Conservation (phyloP, 2,888 invertebrate genomes). For the Dicyrtomina minuta region DNA sequence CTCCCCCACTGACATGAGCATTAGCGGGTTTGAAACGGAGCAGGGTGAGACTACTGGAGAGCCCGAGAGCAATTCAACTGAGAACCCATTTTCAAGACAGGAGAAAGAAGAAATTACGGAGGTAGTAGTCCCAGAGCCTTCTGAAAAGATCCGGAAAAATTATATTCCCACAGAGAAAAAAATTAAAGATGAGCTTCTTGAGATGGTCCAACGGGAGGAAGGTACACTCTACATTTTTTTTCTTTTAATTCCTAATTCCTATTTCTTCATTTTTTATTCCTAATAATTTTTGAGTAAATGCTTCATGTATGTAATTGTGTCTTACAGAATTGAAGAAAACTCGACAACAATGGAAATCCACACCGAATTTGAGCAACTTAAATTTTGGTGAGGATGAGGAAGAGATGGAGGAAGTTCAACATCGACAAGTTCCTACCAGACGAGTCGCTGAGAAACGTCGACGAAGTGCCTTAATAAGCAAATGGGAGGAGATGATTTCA, state of each 20-base stretch:
- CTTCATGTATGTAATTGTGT: too few species aligned
- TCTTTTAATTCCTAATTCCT: background rate
- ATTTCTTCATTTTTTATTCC: conserved; percentile 5
- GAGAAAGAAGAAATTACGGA: background rate
- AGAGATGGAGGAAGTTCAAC: conserved; percentile 8
- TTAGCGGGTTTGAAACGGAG: too few species aligned
- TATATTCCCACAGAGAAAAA: conserved; percentile 33
- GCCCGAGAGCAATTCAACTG: too few species aligned
- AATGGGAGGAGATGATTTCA: conserved; percentile 42
- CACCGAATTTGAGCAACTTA: conserved; percentile 28
- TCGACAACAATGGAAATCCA: conserved; percentile 32
- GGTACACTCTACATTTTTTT: conserved; percentile 7
- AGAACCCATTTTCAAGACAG: too few species aligned
- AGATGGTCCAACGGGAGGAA: conserved; percentile 38
- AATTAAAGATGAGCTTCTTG: conserved; percentile 34
- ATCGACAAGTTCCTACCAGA: conserved; percentile 2
- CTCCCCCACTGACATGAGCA: background rate
- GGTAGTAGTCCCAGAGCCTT: conserved; percentile 14
- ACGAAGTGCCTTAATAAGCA: conserved; percentile 34
- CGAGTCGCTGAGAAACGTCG: conserved; percentile 22
- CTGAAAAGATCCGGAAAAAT: conserved; percentile 28
- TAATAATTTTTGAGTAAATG: background rate
- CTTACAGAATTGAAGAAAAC: conserved; percentile 30
- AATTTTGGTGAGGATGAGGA: conserved; percentile 22
- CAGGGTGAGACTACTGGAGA: too few species aligned